phyloP scores from a whole-genome alignment of 2,888 invertebrate species.

The Synanthedon vespiformis region DNA sequence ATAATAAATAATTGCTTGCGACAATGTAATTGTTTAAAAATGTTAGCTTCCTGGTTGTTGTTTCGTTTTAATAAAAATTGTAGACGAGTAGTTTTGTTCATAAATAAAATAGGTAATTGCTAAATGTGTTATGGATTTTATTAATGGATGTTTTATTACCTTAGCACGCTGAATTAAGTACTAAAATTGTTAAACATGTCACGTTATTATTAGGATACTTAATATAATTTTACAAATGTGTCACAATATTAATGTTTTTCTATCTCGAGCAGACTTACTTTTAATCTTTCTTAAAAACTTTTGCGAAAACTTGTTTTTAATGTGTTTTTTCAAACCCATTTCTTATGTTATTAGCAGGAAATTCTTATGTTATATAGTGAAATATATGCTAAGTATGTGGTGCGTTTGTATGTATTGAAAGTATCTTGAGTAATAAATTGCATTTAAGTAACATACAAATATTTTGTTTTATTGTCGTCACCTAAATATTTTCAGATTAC shows the following conservation, averaged over 20 bases:
- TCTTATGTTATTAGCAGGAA: background rate
- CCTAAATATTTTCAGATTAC: too few species aligned
- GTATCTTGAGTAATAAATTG: constrained; percentile 55
- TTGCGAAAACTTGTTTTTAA: background rate
- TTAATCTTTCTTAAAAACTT: too few species aligned
- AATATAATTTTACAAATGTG: too few species aligned
- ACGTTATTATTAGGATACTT: too few species aligned
- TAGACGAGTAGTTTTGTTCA: too few species aligned
- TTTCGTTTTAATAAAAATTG: background rate
- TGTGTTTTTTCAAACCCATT: background rate
- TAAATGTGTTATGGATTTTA: background rate
- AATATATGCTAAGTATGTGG: constrained; percentile 62
- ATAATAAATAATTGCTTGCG: background rate
- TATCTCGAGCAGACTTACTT: too few species aligned
- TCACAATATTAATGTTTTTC: too few species aligned
- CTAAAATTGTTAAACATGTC: too few species aligned
- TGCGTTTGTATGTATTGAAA: constrained; percentile 64
- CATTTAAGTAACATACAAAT: constrained; percentile 33
- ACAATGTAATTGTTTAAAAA: background rate
- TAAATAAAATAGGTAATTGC: background rate
- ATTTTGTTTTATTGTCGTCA: background rate
- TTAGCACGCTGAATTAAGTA: background rate
- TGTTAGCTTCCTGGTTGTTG: background rate
- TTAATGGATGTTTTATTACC: background rate
- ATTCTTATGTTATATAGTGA: background rate